A percentile compares a stretch with the other conserved stretches of the same genome.
These are phyloP conservation scores for Electrophaes corylata DNA, from an alignment of 2,888 invertebrate genomes.

Conservation along the genomic window DNA sequence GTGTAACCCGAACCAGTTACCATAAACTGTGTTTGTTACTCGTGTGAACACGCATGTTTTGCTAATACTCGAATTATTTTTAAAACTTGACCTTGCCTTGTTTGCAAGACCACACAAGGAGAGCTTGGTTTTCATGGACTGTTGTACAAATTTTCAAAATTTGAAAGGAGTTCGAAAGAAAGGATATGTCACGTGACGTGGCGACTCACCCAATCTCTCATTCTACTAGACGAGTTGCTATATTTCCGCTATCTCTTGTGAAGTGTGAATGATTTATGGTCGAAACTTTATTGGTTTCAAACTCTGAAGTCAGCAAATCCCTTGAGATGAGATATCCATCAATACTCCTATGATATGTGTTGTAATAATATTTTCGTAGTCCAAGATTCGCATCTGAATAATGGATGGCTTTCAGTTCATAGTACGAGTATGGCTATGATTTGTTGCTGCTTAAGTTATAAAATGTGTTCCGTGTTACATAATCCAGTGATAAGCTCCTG, in stretches of 20 bases:
- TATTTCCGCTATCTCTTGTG: conserved; percentile 49
- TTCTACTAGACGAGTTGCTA: neutral
- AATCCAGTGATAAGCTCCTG: conserved; percentile 29
- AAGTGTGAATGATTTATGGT: conserved; percentile 54
- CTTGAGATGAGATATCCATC: conserved; percentile 45
- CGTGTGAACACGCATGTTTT: conserved; percentile 25
- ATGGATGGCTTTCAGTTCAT: conserved; percentile 40
- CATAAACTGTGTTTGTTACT: conserved; percentile 23
- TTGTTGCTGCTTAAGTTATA: conserved; percentile 33
- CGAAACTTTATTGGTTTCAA: conserved; percentile 58
- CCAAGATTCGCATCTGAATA: conserved; percentile 38
- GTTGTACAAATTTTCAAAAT: conserved; percentile 1
- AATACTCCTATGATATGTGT: conserved; percentile 48
- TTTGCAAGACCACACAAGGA: conserved; percentile 32
- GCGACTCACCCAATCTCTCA: neutral
- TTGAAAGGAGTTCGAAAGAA: too few relatives aligned
- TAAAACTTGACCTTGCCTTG: conserved; percentile 26
- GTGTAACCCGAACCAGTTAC: conserved; percentile 24
- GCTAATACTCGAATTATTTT: conserved; percentile 28
- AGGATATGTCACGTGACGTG: too few relatives aligned
- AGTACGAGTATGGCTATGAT: conserved; percentile 35
- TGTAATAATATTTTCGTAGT: conserved; percentile 41
- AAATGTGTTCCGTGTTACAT: conserved; percentile 31
- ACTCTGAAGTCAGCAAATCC: conserved; percentile 47
- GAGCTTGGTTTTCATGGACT: conserved; percentile 11